Percentiles rank a stretch among this genome's conserved stretches.
Evolutionary conservation across 2,113 vertebrate genomes (phyloP).

Genomic region (Cnemophilus loriae): DNA sequence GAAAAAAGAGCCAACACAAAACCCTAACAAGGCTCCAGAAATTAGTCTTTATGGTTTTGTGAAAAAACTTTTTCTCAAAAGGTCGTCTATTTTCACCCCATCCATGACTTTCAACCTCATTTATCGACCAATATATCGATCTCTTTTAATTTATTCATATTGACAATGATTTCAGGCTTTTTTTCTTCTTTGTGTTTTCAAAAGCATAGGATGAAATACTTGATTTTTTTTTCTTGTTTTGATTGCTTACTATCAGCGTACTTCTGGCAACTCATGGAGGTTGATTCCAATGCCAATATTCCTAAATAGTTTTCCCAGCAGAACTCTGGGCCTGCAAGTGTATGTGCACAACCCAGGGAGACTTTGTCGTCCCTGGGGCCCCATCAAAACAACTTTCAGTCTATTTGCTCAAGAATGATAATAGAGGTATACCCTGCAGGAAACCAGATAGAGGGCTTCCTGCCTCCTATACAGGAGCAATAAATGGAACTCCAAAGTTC

Average conservation of each 20-base stretch:
- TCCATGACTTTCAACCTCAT: background rate
- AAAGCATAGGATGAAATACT: background rate
- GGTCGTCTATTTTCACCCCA: background rate
- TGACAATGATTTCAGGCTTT: background rate
- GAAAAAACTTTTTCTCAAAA: background rate
- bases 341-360: background rate
- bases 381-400: background rate
- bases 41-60: background rate
- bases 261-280: background rate
- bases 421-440: background rate
- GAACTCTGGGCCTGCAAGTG: background rate
- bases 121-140: fast-evolving
- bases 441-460: conserved; percentile 9
- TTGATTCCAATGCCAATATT: background rate
- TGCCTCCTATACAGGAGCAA: background rate
- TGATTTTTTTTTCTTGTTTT: background rate
- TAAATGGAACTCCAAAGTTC: background rate
- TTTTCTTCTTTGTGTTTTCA: background rate
- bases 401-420: background rate
- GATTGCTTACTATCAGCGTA: background rate
- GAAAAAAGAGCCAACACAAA: background rate
- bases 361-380: background rate
- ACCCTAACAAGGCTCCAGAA: background rate
- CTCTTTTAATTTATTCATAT: background rate
- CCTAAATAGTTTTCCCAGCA: background rate